Conservation (phyloP, 2,113 vertebrate genomes). For the Tachuris rubrigastra region DNA sequence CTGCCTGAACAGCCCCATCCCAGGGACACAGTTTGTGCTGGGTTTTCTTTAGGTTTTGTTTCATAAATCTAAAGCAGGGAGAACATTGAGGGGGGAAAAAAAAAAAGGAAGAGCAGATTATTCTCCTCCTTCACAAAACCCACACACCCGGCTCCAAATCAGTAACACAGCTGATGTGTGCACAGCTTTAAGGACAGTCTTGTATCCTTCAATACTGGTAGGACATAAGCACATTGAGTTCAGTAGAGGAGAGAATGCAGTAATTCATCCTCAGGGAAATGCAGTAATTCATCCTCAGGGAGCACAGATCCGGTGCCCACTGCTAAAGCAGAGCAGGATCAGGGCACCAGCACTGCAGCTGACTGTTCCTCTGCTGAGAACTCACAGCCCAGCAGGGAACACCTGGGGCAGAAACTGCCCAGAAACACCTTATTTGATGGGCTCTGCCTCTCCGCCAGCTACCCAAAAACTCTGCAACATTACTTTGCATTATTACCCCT, state of each 20-base stretch:
- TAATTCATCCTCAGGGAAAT: neutral
- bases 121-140: constrained; percentile 52
- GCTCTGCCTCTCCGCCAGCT: neutral
- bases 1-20: neutral
- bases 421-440: neutral
- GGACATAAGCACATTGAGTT: neutral
- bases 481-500: neutral
- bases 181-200: neutral
- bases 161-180: neutral
- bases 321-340: neutral
- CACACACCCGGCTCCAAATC: constrained; percentile 22
- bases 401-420: neutral
- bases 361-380: neutral
- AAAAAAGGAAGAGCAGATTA: constrained; percentile 30
- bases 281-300: neutral
- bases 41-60: neutral
- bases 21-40: neutral
- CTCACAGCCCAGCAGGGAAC: neutral
- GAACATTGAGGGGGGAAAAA: neutral
- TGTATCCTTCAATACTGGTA: neutral
- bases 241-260: neutral
- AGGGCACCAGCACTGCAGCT: neutral
- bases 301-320: neutral
- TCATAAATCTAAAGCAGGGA: neutral
- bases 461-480: neutral